Evolutionary conservation across 1,140 invertebrate genomes (phyloP), one percentile per base, ranked within the genome.

Genomic region (Drosophila kurseongensis): DNA sequence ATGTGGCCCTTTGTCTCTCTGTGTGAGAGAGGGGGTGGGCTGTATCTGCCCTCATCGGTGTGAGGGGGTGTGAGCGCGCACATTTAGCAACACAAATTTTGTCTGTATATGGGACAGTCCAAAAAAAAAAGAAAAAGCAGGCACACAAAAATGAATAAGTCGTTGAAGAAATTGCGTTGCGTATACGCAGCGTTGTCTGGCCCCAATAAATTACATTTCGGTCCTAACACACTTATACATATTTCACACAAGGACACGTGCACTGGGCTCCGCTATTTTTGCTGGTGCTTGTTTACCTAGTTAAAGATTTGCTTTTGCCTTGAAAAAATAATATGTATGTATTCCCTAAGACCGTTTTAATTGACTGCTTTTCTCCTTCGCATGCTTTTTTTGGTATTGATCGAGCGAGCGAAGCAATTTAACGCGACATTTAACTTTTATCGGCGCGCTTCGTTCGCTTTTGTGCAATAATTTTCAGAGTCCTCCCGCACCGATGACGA

Each of bases 371-470:
- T 79, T 79, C 29, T 60, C 29, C 47, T 71, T 8, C 2, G 23
- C n/a, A 38, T 45, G n/a, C n/a, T 35, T 48, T 35, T 16, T 38
- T 60, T 52, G 16, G 47, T 86, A 82, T 82, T 88, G 84, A 88
- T 88, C 79, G 79, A 68, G 50, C 41, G 45, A 55, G 14, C 50
- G 50, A 83, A 62, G 56, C 84, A 89, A 77, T 89, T 83, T 88
- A 69, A 79, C 74, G 79, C 63, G 54, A 68, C 76, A 86, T 86
- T 88, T 83, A 83, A 80, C 50, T 83, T 88, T 89, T 88, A 88
- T 77, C 71, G 76, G 72, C 51, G 60, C 50, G 66, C 81, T 82
- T 75, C 62, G 63, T 78, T 73, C 48, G 69, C 62, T 61, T 76
- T 82, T 69, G 55, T 82, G 75, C 78, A 82, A 75, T 82, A 59